These are phyloP conservation scores for Caerostris extrusa DNA, from an alignment of 1,140 invertebrate species.

Conservation along the genomic window DNA sequence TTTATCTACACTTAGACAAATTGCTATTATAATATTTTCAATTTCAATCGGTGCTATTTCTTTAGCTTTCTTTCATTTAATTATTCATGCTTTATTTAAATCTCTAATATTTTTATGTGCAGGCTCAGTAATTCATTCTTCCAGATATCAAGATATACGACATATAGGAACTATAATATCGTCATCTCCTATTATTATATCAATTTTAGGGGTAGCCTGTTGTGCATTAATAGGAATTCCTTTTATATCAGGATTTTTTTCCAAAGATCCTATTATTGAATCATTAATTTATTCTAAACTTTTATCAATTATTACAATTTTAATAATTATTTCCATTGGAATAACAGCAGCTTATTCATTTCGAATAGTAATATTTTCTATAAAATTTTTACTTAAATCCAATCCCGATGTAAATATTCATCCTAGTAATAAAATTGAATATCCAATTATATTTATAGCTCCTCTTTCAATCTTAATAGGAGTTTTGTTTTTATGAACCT, in stretches of 20 bases:
- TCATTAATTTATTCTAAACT: not conserved
- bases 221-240: constrained; percentile 39
- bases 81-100: constrained; percentile 57
- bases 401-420: not conserved
- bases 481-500: no score
- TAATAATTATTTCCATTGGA: constrained; percentile 20
- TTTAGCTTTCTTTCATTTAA: not conserved
- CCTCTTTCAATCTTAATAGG: no score
- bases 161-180: constrained; percentile 37
- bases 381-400: not conserved
- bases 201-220: no score
- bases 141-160: not conserved
- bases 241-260: no score
- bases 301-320: not conserved
- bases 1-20: constrained; percentile 20
- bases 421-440: not conserved
- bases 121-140: not conserved
- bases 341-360: not conserved
- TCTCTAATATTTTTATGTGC: constrained; percentile 39
- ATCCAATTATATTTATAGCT: no score
- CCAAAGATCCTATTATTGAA: constrained; percentile 10
- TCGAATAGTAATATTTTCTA: not conserved
- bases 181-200: no score
- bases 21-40: constrained; percentile 36
- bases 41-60: not conserved